Evolutionary conservation across 2,113 vertebrate species (phyloP), one percentile per base, ranked within the genome.

Genomic region (Forbesichthys papilliferus): DNA sequence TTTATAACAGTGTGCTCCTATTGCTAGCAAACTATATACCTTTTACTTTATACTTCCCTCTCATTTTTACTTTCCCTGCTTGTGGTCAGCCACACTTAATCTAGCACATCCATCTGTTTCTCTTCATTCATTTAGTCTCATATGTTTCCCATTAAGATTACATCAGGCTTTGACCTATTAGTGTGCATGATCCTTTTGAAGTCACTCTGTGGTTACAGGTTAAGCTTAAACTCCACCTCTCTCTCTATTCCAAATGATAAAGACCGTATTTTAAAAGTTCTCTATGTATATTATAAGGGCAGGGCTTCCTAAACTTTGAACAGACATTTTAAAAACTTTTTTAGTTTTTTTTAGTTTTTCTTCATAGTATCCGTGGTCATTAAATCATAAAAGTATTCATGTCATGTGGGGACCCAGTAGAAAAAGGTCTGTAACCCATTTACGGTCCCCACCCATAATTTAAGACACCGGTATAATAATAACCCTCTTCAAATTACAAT

Each of bases 131-230:
- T 88, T 90, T 88, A 82, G 82, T 82, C 73, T 7, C 48, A 61
- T 18, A 88, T 91, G 90, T 57, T 88, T 88, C 82, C 52, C 65
- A 88, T 91, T 91, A 90, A 88, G 88, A 88, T 89, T 89, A 91
- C 88, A 91, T 89, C 88, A 91, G 87, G 86, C 87, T 91, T 90
- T 91, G 87, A 91, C 87, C 89, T 89, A 88, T 91, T 90, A 91
- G 87, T 85, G 87, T 73, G 86, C 67, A 61, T 83, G 84, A 87
- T 88, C 87, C 88, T 85, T 90, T 89, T 88, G 84, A 91, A 90
- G 88, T 86, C 86, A 80, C 84, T 84, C 75, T 88, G 90, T 86
- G 88, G 87, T 84, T 88, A 73, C 87, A 91, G 90, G 88, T 90
- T 90, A 84, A 84, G 73, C 82, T 86, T 78, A 84, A 86, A 87